Evolutionary conservation across 2,888 invertebrate species (phyloP).

Genomic region (Calameuta filiformis): DNA sequence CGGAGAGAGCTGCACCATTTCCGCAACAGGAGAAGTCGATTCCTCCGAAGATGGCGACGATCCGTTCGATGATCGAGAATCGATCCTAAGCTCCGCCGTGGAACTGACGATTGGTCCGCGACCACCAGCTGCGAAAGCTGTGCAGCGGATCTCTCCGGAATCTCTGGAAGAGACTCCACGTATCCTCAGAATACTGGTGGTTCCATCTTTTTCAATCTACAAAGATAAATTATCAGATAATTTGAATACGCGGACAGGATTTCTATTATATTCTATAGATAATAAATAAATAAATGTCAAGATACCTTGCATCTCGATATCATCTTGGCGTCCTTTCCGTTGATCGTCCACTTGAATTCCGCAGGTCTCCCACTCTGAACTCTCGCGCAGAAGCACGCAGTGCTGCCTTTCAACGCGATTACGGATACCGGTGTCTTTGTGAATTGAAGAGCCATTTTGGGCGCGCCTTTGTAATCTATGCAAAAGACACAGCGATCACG

Average conservation of each 20-base stretch:
- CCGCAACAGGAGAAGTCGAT: background rate
- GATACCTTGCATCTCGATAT: constrained; percentile 60
- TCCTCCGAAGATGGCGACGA: background rate
- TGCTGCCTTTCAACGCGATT: constrained; percentile 66
- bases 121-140: constrained; percentile 46
- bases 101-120: constrained; percentile 55
- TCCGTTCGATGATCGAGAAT: background rate
- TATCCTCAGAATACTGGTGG: constrained; percentile 72
- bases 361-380: constrained; percentile 66
- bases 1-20: background rate
- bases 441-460: constrained; percentile 63
- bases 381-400: constrained; percentile 70
- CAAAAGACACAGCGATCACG: too few species aligned
- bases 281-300: constrained; percentile 10
- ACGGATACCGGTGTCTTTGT: constrained; percentile 70
- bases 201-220: constrained; percentile 68
- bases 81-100: constrained; percentile 51
- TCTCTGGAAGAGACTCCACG: constrained; percentile 69
- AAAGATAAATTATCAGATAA: constrained; percentile 11
- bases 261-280: constrained; percentile 6
- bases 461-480: constrained; percentile 45
- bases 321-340: constrained; percentile 63
- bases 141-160: constrained; percentile 67
- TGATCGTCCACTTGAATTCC: constrained; percentile 70
- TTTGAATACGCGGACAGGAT: background rate